Base-by-base conservation (phyloP, 2,888 invertebrate genomes). In the Eulithis prunata region DNA sequence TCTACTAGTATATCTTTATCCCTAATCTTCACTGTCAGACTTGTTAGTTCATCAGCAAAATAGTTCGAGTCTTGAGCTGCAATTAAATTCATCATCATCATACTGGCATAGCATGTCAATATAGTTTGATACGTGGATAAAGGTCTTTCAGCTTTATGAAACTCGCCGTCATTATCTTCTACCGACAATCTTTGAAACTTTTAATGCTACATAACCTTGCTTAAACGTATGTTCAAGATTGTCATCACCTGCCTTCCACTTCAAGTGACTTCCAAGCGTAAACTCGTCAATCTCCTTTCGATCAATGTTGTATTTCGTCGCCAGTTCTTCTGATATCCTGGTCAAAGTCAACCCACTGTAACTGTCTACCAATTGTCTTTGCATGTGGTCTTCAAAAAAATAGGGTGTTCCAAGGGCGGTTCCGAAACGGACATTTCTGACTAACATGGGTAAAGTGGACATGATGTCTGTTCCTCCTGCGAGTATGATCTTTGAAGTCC, bases 381-480 rank as follows among this genome's bases (percentile, higher is more conserved):
- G 85, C 13, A 90, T 83, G 36, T 87, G 83, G 85, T 99, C 99
- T 89, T 99, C 99, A 47, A 99, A 86, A 77, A 94, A 89, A 64
- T 96, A 94, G 57, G 95, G 95, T 14, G 91, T 88, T 0, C 99
- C 99, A 1, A 99, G 91, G 1, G 95, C 93, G 7, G 97, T 96
- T 4, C 99, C 99, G 86, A 98, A 99, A 46, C 99, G 95, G n/a
- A 97, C 92, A 78, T 97, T 96, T 64, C 99, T 94, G 0, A 97
- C 96, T 28, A 96, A 93, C 83, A 96, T 97, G 0, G 99, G 99
- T 7, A 96, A 88, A 78, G 97, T 95, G 4, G 98, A 98, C 99
- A 99, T 99, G 80, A 96, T 97, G 78, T 99, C 99, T 43, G 96
- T 95, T 1, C 99, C 99, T 47, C 99, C 99, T 14, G 98, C 95